A percentile compares a stretch with the other conserved stretches of the same genome.
Evolutionary conservation across 2,888 invertebrate species (phyloP).

Genomic region (Atethmia centrago): DNA sequence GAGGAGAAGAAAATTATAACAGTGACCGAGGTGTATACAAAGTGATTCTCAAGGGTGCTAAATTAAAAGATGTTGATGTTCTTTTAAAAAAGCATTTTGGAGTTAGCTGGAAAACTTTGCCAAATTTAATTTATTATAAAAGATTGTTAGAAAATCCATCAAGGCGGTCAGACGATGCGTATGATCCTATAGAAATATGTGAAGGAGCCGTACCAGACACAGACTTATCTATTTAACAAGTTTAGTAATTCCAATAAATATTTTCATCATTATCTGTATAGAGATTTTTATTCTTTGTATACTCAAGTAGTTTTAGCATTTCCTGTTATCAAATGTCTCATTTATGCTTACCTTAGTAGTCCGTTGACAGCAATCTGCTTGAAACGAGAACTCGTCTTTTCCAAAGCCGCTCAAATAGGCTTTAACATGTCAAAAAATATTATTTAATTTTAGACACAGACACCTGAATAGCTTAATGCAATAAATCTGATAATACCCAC

Average conservation of each 20-base stretch:
- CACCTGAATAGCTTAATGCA: conserved; percentile 3
- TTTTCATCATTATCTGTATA: not conserved
- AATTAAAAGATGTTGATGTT: not conserved
- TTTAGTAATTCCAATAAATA: conserved; percentile 3
- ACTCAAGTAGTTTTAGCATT: not conserved
- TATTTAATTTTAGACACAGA: not conserved
- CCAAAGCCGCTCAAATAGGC: conserved; percentile 4
- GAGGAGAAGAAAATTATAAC: not conserved
- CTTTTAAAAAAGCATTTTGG: not conserved
- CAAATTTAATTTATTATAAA: conserved; percentile 3
- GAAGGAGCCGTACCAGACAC: not conserved
- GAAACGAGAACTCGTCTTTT: not conserved
- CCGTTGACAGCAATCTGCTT: not conserved
- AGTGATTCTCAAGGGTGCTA: conserved; percentile 1
- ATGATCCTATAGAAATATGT: conserved; percentile 2
- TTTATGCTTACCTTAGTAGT: not conserved
- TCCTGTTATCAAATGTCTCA: not conserved
- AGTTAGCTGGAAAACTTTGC: conserved; percentile 1
- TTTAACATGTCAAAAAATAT: conserved; percentile 1
- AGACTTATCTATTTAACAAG: not conserved
- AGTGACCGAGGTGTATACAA: not conserved
- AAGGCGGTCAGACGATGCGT: conserved; percentile 2
- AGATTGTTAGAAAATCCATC: not conserved
- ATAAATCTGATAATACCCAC: conserved; percentile 1
- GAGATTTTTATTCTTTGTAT: not conserved